Percentiles rank a stretch among this genome's conserved stretches.
Conservation (phyloP, 2,797 vertebrate genomes). For the Numenius phaeopus region DNA sequence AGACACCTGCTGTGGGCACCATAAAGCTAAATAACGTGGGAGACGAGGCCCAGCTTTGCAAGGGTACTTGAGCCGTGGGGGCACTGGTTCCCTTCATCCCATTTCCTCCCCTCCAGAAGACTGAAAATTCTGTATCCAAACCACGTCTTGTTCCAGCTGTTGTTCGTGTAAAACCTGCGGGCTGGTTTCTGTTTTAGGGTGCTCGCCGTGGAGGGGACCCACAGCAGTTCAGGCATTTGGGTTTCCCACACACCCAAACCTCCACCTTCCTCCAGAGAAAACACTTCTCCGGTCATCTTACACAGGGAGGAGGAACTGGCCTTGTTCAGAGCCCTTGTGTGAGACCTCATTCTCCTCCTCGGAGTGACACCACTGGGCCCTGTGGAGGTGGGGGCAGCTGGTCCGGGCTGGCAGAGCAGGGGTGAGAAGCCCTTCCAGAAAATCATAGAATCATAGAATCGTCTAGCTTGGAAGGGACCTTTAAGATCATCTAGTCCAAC, state of each 20-base stretch:
- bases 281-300: neutral
- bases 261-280: neutral
- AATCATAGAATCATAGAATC: too few relatives aligned
- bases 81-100: neutral
- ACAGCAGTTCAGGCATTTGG: neutral
- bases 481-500: too few relatives aligned
- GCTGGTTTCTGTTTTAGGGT: neutral
- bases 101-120: neutral
- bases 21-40: neutral
- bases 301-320: neutral
- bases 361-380: neutral
- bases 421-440: neutral
- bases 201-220: neutral
- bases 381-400: accelerated
- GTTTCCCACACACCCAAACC: neutral
- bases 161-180: neutral
- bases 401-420: neutral
- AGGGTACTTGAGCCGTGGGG: neutral
- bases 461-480: too few relatives aligned
- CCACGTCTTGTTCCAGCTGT: neutral
- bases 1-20: neutral
- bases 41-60: neutral
- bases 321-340: neutral
- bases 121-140: neutral
- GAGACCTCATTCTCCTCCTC: neutral